Conservation (phyloP, 2,113 vertebrate species). For the Varanus salvator region DNA sequence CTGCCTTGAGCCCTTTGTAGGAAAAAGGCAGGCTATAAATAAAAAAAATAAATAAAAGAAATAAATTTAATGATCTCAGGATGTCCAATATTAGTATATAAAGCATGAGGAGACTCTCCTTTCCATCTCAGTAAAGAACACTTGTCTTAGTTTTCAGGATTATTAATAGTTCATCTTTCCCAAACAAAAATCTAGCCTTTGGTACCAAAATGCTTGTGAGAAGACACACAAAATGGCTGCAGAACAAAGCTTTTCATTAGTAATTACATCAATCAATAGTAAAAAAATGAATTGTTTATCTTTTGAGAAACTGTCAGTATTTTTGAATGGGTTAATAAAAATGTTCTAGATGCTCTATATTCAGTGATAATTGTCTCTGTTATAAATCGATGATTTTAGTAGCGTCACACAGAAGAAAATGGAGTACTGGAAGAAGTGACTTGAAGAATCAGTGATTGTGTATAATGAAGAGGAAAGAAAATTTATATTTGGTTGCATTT, state of each 20-base stretch:
- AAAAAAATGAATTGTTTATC: background rate
- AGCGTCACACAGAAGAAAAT: background rate
- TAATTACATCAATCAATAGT: background rate
- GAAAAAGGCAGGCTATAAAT: no score
- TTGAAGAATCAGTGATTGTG: background rate
- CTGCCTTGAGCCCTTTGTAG: no score
- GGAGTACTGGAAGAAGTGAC: background rate
- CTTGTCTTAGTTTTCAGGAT: no score
- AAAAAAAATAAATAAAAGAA: no score
- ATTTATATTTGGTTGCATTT: background rate
- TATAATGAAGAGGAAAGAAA: background rate
- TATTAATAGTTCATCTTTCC: no score
- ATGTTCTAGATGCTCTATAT: background rate
- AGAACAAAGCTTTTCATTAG: no score
- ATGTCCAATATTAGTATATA: background rate
- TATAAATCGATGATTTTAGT: background rate
- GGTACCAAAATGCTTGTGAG: no score
- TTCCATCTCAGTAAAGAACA: no score
- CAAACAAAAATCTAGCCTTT: no score
- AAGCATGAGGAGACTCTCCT: no score
- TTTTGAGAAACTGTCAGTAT: background rate
- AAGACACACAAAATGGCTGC: no score
- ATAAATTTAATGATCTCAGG: background rate
- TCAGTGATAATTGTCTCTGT: background rate
- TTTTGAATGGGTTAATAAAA: background rate